phyloP scores from a whole-genome alignment of 2,113 vertebrate species.

The Sylvietta virens region DNA sequence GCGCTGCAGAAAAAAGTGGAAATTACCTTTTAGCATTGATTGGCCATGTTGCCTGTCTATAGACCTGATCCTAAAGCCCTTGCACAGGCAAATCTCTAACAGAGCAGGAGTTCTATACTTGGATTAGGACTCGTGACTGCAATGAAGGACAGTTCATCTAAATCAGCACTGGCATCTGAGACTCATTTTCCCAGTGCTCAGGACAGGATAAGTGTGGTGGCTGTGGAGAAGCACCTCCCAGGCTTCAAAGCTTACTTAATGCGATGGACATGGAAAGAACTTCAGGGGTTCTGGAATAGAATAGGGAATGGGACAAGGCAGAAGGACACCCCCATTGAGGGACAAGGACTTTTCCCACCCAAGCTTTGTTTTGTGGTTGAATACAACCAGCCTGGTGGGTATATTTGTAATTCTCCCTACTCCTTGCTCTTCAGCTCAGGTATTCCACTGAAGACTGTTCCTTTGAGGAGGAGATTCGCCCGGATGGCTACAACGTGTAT shows the following conservation, averaged over 20 bases:
- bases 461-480: conserved; percentile 85
- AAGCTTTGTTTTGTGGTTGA: neutral
- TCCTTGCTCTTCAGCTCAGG: conserved; percentile 67
- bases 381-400: neutral
- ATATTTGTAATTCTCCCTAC: neutral
- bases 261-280: neutral
- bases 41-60: neutral
- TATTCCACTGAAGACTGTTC: conserved; percentile 85
- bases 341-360: neutral
- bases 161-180: neutral
- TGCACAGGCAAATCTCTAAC: neutral
- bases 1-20: too few relatives aligned
- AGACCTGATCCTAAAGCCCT: neutral
- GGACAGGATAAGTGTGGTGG: neutral
- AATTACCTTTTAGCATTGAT: neutral
- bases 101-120: neutral
- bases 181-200: neutral
- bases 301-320: neutral
- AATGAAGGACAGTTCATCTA: neutral
- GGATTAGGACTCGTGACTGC: neutral
- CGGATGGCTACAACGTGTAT: conserved; percentile 87
- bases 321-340: neutral
- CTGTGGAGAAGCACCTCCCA: neutral
- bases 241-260: neutral
- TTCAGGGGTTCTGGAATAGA: neutral